Conservation (phyloP, 2,888 invertebrate species). For the Ornithoptera alexandrae region DNA sequence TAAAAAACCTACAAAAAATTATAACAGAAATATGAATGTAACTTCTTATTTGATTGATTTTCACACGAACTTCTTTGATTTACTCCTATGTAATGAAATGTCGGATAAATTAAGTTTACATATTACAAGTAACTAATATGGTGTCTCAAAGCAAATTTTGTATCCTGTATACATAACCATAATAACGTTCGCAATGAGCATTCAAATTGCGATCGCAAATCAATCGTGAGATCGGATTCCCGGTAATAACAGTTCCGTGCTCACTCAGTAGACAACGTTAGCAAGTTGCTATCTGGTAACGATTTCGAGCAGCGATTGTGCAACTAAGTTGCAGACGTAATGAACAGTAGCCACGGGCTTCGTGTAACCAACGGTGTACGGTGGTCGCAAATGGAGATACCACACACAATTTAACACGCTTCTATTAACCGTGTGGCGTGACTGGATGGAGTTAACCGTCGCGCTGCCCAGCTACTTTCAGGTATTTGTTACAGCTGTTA, state of each 20-base stretch:
- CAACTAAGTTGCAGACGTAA: constrained; percentile 32
- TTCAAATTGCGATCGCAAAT: constrained; percentile 30
- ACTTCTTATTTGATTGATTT: background rate
- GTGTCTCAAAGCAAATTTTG: constrained; percentile 3
- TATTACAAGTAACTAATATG: background rate
- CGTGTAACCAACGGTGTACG: constrained; percentile 40
- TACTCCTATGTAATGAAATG: too few species aligned
- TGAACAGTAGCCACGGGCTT: constrained; percentile 37
- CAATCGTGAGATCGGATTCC: constrained; percentile 29
- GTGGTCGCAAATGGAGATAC: constrained; percentile 61
- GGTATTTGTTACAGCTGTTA: constrained; percentile 61
- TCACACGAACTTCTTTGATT: background rate
- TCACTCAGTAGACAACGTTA: constrained; percentile 22
- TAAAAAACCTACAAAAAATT: background rate
- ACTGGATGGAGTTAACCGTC: constrained; percentile 57
- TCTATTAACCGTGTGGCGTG: constrained; percentile 59
- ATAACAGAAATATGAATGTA: background rate
- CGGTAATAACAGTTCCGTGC: constrained; percentile 27
- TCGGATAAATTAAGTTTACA: too few species aligned
- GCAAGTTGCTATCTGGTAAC: constrained; percentile 10
- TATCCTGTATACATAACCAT: constrained; percentile 3
- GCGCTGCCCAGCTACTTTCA: constrained; percentile 45
- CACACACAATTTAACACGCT: constrained; percentile 66
- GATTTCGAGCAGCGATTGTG: constrained; percentile 30
- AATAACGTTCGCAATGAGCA: constrained; percentile 18